Percentiles rank a stretch among this genome's conserved stretches.
Conservation (phyloP, 1,140 invertebrate species). For the Drosophila eugracilis region DNA sequence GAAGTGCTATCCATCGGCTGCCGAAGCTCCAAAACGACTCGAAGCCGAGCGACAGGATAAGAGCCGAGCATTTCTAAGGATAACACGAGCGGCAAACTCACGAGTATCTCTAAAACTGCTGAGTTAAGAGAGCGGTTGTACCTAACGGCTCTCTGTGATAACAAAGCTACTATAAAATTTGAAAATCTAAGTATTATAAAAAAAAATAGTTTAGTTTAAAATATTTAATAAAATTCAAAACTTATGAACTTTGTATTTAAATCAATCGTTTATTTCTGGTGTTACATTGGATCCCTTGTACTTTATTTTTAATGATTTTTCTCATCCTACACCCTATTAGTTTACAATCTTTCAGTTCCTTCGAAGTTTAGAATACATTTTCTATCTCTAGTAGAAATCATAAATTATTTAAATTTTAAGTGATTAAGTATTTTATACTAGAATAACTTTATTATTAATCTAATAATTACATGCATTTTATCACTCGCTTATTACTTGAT, state of each 20-base stretch:
- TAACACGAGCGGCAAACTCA: background rate
- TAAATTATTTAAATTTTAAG: background rate
- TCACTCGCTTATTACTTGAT: background rate
- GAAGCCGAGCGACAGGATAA: conserved; percentile 14
- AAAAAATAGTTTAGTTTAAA: too few species aligned
- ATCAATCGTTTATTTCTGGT: too few species aligned
- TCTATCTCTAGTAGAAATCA: too few species aligned
- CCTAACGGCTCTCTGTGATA: background rate
- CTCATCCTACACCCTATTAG: too few species aligned
- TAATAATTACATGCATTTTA: background rate
- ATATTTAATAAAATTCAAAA: too few species aligned
- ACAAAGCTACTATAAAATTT: too few species aligned
- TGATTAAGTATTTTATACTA: background rate
- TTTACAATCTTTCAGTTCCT: too few species aligned
- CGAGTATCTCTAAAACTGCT: background rate
- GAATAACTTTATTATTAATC: background rate
- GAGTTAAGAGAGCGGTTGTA: conserved; percentile 21
- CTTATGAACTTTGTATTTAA: too few species aligned
- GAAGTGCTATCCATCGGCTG: conserved; percentile 25
- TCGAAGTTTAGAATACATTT: too few species aligned
- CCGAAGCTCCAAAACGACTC: conserved; percentile 15
- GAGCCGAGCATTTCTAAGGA: conserved; percentile 4
- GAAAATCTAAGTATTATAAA: too few species aligned
- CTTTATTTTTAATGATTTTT: too few species aligned
- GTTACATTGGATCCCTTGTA: too few species aligned